Evolutionary conservation across 1,140 invertebrate species (phyloP), one percentile per base, ranked within the genome.

Genomic region (Drosophila azteca): DNA sequence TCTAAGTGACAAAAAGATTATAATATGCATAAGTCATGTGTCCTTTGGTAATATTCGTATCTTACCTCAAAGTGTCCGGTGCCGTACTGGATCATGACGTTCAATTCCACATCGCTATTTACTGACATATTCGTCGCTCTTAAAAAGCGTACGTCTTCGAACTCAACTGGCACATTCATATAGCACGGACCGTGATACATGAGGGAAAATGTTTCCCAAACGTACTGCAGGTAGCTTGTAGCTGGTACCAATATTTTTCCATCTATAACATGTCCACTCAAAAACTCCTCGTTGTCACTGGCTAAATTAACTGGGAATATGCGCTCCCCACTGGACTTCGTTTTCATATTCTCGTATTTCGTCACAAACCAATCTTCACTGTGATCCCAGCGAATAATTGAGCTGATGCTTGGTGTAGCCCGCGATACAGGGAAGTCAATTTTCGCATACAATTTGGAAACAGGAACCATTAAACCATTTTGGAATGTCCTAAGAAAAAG

Each of bases 301-400:
- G 91, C 92, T 0, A 96, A 91, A 29, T 94, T 93, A 58, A 96
- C 92, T 17, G 93, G 90, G 9, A 95, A 92, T 0, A 92, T 91
- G 53, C 95, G 92, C 74, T 96, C 95, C 2, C 95, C 94, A 79
- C 83, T 87, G 0, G 80, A 69, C 17, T 90, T 89, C 0, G 89
- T 88, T 74, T 90, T 91, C 82, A 92, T 91, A 45, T 91, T 91
- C 53, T 91, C 91, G 20, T 90, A 91, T 52, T 89, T 84, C 5
- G 85, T 88, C 8, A 92, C 93, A 91, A 91, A 94, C 95, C 94
- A 96, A 72, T 95, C 94, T 71, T 97, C 95, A 7, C 94, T 94
- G 91, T 99, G 98, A 88, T 99, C 97, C 98, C 98, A 99, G 68
- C 95, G 94, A 1, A 97, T 93, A 0, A 97, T 85, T 8, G 96